phyloP scores from a whole-genome alignment of 2,888 invertebrate genomes.

The Netelia inedita region DNA sequence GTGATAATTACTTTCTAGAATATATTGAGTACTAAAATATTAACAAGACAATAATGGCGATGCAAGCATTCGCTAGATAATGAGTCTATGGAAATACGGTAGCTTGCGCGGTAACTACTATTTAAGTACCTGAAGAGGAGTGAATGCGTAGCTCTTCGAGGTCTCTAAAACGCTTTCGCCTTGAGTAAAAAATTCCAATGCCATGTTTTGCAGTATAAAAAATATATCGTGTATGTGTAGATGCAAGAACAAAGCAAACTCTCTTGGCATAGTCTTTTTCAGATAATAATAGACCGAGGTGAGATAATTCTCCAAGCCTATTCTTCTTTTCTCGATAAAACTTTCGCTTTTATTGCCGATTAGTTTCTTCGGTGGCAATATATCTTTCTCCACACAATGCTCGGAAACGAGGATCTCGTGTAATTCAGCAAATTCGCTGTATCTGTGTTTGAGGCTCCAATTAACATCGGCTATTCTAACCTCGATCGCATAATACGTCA shows the following conservation, averaged over 20 bases:
- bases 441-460: constrained; percentile 95
- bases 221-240: constrained; percentile 96
- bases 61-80: no score
- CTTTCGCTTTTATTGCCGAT: constrained; percentile 95
- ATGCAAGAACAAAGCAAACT: constrained; percentile 94
- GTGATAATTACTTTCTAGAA: background rate
- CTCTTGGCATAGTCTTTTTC: constrained; percentile 92
- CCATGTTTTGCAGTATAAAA: constrained; percentile 93
- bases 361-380: constrained; percentile 97
- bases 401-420: constrained; percentile 93
- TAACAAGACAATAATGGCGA: no score
- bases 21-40: background rate
- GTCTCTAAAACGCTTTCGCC: constrained; percentile 90
- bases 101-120: no score
- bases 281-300: constrained; percentile 91
- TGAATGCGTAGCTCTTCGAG: constrained; percentile 89
- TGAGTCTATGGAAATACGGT: no score
- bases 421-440: constrained; percentile 95
- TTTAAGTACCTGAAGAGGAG: constrained; percentile 90
- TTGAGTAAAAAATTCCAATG: constrained; percentile 91
- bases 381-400: constrained; percentile 93
- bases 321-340: constrained; percentile 94
- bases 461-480: constrained; percentile 90
- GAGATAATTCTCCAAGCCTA: constrained; percentile 93
- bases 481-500: constrained; percentile 91